Conservation (phyloP, 1,140 invertebrate species). For the Gonioctena quinquepunctata region DNA sequence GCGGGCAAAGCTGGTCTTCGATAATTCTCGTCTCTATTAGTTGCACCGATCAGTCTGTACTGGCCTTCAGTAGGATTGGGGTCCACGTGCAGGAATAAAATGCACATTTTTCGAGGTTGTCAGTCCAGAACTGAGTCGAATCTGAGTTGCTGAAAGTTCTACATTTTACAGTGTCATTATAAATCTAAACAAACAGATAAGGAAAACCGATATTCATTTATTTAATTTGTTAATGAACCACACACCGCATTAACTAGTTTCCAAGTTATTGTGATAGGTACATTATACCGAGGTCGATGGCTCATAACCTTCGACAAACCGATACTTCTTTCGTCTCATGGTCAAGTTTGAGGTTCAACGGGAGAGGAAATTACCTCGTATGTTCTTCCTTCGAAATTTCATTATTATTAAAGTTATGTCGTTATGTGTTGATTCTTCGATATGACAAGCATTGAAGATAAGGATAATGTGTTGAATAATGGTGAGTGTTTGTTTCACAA, state of each 20-base stretch:
- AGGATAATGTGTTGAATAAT: background rate
- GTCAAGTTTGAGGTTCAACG: background rate
- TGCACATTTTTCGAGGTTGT: slow-evolving; percentile 69
- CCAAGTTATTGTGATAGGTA: no score
- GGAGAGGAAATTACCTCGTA: background rate
- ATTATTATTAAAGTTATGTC: background rate
- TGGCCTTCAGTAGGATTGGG: slow-evolving; percentile 58
- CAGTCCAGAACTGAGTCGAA: background rate
- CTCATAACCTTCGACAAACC: background rate
- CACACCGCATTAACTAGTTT: no score
- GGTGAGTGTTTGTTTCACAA: background rate
- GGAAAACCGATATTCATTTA: no score
- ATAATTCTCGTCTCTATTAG: slow-evolving; percentile 80
- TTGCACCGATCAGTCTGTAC: slow-evolving; percentile 73
- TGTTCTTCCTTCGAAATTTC: background rate
- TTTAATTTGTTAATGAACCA: no score
- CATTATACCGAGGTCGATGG: background rate
- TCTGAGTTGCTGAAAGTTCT: no score
- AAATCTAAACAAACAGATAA: no score
- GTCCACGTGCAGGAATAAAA: slow-evolving; percentile 71
- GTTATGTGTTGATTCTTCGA: background rate
- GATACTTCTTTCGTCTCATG: background rate
- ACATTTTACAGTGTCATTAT: no score
- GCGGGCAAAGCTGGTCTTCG: slow-evolving; percentile 66
- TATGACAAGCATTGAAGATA: background rate